Base-by-base conservation (phyloP, 1,140 invertebrate genomes). In the Batillaria attramentaria region DNA sequence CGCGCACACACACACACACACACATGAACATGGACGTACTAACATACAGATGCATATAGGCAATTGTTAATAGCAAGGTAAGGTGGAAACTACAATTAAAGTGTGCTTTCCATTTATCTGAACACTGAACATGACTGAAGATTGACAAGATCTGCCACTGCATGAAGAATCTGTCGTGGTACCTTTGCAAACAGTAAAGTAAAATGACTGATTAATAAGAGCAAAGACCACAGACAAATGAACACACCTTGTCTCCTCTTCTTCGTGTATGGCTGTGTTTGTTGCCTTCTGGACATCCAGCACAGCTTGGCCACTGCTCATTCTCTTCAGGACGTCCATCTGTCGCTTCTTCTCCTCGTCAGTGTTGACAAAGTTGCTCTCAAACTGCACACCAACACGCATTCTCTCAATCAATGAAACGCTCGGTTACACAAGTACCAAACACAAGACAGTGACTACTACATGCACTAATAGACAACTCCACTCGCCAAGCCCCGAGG, bases 321-420 rank as follows among this genome's bases (percentile, higher is more conserved):
- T 39, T n/a, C 41, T 42, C 37, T 41, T 70, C 37, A 70, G 37
- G n/a, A 70, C 42, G 18, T 70, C 37, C 41, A 37, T 41, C 37
- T 70, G 35, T 42, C 39, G 35, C n/a, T 70, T 16, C 37, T 39
- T 39, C 57, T 62, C 57, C 24, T 70, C 35, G 41, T 39, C 68
- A 3, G 39, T 42, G 24, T 39, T 28, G 1, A 62, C 57, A 10
- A 28, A 8, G n/a, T 70, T 70, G 37, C 41, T 39, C 42, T 70
- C 68, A 70, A 70, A 70, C 68, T 70, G 68, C 10, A 50, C 46
- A 50, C 46, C 10, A 50, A 50, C n/a, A n/a, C n/a, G n/a, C n/a
- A n/a, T n/a, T n/a, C n/a, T n/a, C n/a, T n/a, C n/a, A n/a, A n/a
- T n/a, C n/a, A n/a, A n/a, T n/a, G n/a, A n/a, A n/a, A n/a, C n/a